Percentiles rank a stretch among this genome's conserved stretches.
Evolutionary conservation across 2,797 vertebrate species (phyloP).

Genomic region (Mormyrus hasselquistii): DNA sequence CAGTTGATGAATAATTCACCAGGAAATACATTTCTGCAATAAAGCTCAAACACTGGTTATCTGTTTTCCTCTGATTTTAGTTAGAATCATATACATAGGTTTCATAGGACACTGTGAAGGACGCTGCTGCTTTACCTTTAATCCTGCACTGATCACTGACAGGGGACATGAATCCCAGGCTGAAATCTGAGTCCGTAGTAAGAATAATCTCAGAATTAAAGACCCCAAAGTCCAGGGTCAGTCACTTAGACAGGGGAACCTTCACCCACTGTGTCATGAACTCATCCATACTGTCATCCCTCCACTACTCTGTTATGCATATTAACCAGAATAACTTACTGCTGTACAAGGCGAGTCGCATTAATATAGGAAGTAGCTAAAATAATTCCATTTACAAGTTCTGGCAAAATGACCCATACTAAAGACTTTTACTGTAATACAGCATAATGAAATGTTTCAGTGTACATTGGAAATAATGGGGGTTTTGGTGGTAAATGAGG

Average conservation of each 20-base stretch:
- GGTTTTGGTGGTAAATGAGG: background rate
- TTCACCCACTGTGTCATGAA: background rate
- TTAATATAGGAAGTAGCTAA: background rate
- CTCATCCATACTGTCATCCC: background rate
- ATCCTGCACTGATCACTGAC: background rate
- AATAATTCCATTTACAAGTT: background rate
- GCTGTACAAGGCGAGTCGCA: background rate
- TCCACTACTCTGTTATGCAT: background rate
- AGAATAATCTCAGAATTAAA: background rate
- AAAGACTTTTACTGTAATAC: background rate
- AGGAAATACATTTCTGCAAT: background rate
- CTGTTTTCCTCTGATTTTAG: background rate
- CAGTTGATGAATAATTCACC: background rate
- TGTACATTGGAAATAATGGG: background rate
- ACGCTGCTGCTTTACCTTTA: background rate
- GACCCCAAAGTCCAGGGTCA: background rate
- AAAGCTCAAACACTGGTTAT: background rate
- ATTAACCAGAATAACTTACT: background rate
- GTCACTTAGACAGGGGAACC: background rate
- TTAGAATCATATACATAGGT: background rate
- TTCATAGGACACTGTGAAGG: background rate
- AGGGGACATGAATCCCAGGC: background rate
- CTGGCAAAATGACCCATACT: background rate
- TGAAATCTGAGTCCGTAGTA: background rate
- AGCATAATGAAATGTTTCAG: background rate